Conservation (phyloP, 2,888 invertebrate species). For the Apamea epomidion region DNA sequence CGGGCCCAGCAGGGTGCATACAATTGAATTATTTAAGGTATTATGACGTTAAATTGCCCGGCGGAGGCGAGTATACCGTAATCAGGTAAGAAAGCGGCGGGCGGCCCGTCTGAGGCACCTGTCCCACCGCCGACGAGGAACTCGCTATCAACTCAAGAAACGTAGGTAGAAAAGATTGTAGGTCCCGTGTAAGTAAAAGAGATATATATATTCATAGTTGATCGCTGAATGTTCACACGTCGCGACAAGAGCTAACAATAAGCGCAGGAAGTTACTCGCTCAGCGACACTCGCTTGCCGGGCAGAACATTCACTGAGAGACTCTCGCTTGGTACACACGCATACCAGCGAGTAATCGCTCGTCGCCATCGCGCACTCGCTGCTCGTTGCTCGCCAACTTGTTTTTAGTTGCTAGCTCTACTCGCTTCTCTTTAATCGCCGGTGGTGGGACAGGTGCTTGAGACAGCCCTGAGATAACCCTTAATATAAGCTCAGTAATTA, state of each 20-base stretch:
- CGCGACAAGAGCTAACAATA: not conserved
- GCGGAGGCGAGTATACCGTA: slow-evolving; percentile 68
- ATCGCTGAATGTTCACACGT: not conserved
- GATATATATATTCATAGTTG: not conserved
- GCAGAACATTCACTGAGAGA: not conserved
- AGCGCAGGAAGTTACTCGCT: not conserved
- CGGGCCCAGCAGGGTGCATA: slow-evolving; percentile 73
- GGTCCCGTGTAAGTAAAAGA: not conserved
- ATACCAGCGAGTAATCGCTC: not conserved
- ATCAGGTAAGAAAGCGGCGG: slow-evolving; percentile 68
- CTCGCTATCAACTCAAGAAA: slow-evolving; percentile 2
- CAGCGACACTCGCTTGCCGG: not conserved
- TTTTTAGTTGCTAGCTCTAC: not conserved
- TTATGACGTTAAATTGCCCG: slow-evolving; percentile 77
- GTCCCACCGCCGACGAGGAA: not conserved
- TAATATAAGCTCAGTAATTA: slow-evolving; percentile 38
- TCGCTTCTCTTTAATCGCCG: not conserved
- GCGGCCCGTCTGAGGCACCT: slow-evolving; percentile 47
- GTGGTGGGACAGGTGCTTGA: not conserved
- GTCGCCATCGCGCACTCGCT: not conserved
- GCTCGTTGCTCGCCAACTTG: not conserved
- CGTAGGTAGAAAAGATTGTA: not conserved
- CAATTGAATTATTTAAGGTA: slow-evolving; percentile 79
- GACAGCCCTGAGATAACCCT: slow-evolving; percentile 46
- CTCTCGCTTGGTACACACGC: not conserved